These are phyloP conservation scores for Glyptemys insculpta DNA, from an alignment of 2,797 vertebrate genomes.

Conservation along the genomic window DNA sequence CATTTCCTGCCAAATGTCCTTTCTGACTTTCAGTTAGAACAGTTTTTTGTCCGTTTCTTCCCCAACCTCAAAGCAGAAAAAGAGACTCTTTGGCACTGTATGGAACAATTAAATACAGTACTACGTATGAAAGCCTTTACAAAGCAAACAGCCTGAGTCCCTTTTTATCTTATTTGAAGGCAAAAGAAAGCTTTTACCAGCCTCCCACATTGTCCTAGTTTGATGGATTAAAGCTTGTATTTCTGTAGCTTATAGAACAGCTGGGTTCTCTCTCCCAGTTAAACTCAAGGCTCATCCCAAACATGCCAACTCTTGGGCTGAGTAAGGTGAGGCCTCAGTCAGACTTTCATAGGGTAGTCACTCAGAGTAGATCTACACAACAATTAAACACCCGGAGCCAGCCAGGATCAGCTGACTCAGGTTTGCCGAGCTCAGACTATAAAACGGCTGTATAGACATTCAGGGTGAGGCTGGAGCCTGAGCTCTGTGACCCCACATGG, in stretches of 20 bases:
- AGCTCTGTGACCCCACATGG: neutral
- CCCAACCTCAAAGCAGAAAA: neutral
- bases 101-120: neutral
- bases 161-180: neutral
- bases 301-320: neutral
- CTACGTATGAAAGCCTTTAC: neutral
- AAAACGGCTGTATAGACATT: neutral
- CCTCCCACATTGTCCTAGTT: neutral
- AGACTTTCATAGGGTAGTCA: neutral
- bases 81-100: neutral
- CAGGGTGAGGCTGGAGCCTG: neutral
- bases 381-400: neutral
- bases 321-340: neutral
- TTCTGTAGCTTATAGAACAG: neutral
- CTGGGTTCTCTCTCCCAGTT: neutral
- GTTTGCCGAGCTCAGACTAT: neutral
- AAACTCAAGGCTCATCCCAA: neutral
- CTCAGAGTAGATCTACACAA: neutral
- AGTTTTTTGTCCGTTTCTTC: neutral
- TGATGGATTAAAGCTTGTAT: neutral
- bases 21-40: neutral
- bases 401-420: neutral
- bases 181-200: neutral
- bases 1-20: neutral
- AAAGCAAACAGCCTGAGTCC: neutral